Evolutionary conservation across 2,113 vertebrate genomes (phyloP).

Genomic region (Stictonetta naevosa): DNA sequence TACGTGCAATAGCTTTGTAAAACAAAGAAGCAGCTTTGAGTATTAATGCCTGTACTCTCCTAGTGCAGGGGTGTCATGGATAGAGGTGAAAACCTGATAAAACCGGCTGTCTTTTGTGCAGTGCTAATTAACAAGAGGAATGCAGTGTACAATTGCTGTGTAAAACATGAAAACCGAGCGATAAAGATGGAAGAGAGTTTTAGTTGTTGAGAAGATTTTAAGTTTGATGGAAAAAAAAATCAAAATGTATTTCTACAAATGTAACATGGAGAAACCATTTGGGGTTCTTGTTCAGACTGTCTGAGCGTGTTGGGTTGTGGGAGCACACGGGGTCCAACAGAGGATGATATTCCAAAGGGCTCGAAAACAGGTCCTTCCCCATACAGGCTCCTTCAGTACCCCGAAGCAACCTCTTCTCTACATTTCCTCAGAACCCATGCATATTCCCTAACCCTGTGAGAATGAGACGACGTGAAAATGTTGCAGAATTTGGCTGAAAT

Average conservation of each 20-base stretch:
- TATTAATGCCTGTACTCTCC: not conserved
- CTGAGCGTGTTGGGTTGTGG: accelerated
- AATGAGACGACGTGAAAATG: accelerated
- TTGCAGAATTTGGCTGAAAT: not conserved
- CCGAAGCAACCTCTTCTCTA: too few species aligned
- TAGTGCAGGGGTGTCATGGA: not conserved
- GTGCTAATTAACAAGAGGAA: not conserved
- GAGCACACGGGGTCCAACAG: accelerated
- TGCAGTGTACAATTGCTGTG: accelerated
- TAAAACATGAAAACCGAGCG: not conserved
- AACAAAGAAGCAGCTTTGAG: not conserved
- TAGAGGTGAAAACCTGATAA: not conserved
- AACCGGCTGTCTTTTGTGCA: not conserved
- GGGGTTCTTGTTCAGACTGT: not conserved
- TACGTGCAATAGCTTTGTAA: not conserved
- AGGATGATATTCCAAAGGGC: not conserved
- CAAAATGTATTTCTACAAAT: not conserved
- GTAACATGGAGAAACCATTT: not conserved
- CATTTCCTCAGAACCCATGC: accelerated
- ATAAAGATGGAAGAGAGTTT: not conserved
- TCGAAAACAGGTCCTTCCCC: not conserved
- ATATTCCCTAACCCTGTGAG: accelerated
- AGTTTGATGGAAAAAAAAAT: not conserved
- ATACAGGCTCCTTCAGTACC: not conserved
- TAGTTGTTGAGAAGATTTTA: not conserved